phyloP scores from a whole-genome alignment of 2,113 vertebrate genomes.

The Tragelaphus buxtoni region DNA sequence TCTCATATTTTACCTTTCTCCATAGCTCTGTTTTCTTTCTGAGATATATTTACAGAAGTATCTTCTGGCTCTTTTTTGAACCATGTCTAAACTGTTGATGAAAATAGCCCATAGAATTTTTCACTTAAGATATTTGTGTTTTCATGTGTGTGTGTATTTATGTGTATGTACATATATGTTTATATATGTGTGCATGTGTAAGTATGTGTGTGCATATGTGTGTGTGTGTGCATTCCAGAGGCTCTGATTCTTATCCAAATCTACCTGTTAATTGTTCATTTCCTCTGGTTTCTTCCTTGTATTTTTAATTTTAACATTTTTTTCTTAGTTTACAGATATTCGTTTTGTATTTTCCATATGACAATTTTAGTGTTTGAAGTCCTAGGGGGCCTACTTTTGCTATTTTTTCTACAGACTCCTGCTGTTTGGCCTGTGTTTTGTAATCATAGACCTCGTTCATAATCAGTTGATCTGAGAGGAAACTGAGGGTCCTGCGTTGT shows the following conservation, averaged over 20 bases:
- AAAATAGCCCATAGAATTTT: not conserved
- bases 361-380: not conserved
- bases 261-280: not conserved
- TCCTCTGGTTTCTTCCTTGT: not conserved
- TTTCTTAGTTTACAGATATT: not conserved
- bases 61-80: not conserved
- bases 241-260: not conserved
- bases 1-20: not conserved
- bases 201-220: not conserved
- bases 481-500: accelerated
- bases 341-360: not conserved
- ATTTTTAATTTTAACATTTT: not conserved
- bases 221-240: not conserved
- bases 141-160: not conserved
- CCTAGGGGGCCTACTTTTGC: not conserved
- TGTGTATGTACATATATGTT: not conserved
- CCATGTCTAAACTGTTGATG: not conserved
- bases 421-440: not conserved
- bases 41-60: not conserved
- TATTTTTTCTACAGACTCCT: not conserved
- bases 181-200: not conserved
- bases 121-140: not conserved
- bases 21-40: not conserved
- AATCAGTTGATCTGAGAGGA: not conserved
- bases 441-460: not conserved